phyloP scores from a whole-genome alignment of 2,888 invertebrate species.

The Eristalis pertinax region DNA sequence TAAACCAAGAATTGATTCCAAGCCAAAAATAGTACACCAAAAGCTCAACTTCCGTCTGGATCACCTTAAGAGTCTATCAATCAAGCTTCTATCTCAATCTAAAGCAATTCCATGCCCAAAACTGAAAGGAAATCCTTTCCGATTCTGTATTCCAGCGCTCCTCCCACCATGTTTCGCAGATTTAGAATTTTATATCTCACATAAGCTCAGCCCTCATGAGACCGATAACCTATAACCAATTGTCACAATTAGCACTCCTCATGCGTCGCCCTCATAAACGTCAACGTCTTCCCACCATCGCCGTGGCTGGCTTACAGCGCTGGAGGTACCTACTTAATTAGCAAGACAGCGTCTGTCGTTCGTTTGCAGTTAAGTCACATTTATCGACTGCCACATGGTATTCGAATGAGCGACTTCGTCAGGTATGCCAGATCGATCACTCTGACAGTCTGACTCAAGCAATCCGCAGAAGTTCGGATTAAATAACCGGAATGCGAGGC shows the following conservation, averaged over 20 bases:
- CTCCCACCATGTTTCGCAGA: neutral
- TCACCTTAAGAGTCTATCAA: no score
- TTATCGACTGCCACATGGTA: neutral
- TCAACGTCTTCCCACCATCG: neutral
- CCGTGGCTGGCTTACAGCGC: neutral
- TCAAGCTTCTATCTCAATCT: neutral
- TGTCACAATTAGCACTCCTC: constrained; percentile 22
- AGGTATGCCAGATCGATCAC: constrained; percentile 31
- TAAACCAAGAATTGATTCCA: no score
- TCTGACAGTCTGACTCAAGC: constrained; percentile 29
- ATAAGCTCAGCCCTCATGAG: constrained; percentile 5
- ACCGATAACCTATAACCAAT: constrained; percentile 23
- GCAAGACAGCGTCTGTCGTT: neutral
- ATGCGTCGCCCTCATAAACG: constrained; percentile 9
- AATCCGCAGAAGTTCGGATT: constrained; percentile 23
- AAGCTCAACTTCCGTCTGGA: no score
- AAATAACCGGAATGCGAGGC: constrained; percentile 34
- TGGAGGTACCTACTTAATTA: neutral
- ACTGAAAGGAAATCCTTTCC: neutral
- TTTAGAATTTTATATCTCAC: neutral
- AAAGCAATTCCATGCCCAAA: neutral
- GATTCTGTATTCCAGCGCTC: neutral
- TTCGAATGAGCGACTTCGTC: constrained; percentile 3
- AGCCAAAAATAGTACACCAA: no score
- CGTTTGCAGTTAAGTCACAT: constrained; percentile 41